A percentile compares a stretch with the other conserved stretches of the same genome.
phyloP scores from a whole-genome alignment of 2,113 vertebrate genomes.

The Plestiodon gilberti region DNA sequence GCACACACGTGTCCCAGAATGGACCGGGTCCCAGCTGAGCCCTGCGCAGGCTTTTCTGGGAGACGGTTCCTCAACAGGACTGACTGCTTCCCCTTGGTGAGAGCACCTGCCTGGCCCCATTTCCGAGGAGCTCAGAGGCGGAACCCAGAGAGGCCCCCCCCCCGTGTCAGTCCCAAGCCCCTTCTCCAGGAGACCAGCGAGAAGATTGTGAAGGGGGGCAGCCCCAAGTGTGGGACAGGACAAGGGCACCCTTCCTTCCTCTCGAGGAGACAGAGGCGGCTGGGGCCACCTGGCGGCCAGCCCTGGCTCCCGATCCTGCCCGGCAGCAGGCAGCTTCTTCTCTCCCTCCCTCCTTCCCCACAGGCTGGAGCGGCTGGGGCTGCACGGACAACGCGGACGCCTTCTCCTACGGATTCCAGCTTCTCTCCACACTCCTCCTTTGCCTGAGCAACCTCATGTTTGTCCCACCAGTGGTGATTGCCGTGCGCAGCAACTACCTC shows the following conservation, averaged over 20 bases:
- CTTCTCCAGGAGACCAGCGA: too few relatives aligned
- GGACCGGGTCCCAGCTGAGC: too few relatives aligned
- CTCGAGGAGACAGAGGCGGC: slow-evolving; percentile 94
- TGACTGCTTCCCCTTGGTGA: too few relatives aligned
- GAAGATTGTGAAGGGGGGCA: neutral
- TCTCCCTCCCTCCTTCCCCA: neutral
- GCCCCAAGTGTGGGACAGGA: rapidly evolving
- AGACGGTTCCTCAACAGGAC: too few relatives aligned
- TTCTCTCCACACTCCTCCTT: slow-evolving; percentile 93
- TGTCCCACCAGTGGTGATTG: slow-evolving; percentile 92
- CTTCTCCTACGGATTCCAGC: slow-evolving; percentile 96
- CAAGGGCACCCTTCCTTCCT: neutral
- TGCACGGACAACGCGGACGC: slow-evolving; percentile 93
- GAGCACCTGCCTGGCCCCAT: rapidly evolving
- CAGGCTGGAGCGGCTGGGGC: slow-evolving; percentile 98
- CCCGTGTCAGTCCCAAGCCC: neutral
- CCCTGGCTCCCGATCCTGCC: neutral
- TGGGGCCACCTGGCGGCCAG: slow-evolving; percentile 78
- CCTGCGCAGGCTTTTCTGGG: too few relatives aligned
- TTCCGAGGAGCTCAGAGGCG: rapidly evolving
- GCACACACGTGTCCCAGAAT: too few relatives aligned
- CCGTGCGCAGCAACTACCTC: slow-evolving; percentile 91
- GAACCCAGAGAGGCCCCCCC: neutral
- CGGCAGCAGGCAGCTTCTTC: neutral
- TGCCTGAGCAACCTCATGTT: slow-evolving; percentile 99